phyloP scores from a whole-genome alignment of 2,797 vertebrate genomes.

The Chelon auratus region DNA sequence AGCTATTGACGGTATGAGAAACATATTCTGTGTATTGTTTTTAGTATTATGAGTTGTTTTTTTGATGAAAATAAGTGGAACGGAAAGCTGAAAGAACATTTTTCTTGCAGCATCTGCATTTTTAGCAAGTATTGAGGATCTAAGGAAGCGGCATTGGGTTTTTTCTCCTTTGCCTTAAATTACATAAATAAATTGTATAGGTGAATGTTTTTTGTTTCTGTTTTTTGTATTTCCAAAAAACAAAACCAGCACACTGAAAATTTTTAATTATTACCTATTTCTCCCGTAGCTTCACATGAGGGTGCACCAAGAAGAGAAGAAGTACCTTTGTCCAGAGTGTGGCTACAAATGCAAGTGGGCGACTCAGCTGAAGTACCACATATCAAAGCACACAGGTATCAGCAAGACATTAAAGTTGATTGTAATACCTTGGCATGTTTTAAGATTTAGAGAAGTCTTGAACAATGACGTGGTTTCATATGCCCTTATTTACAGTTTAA shows the following conservation, averaged over 20 bases:
- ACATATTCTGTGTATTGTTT: no score
- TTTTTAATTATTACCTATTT: not conserved
- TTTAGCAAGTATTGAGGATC: no score
- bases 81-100: no score
- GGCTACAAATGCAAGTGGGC: slow-evolving; percentile 99
- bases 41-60: no score
- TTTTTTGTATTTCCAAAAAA: not conserved
- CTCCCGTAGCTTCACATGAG: slow-evolving; percentile 93
- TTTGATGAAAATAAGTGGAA: no score
- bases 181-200: no score
- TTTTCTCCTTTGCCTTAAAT: no score
- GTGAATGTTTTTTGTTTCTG: no score
- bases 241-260: no score
- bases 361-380: slow-evolving; percentile 98
- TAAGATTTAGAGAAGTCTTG: not conserved
- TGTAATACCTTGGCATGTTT: not conserved
- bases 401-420: not conserved
- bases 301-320: slow-evolving; percentile 96
- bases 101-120: no score
- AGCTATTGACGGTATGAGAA: no score
- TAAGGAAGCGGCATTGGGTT: no score
- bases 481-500: not conserved
- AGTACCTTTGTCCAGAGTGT: slow-evolving; percentile 96
- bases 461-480: not conserved
- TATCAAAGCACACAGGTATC: slow-evolving; percentile 97